A percentile compares a stretch with the other conserved stretches of the same genome.
These are phyloP conservation scores for Cheilosia grossa DNA, from an alignment of 2,888 invertebrate species.

Conservation along the genomic window DNA sequence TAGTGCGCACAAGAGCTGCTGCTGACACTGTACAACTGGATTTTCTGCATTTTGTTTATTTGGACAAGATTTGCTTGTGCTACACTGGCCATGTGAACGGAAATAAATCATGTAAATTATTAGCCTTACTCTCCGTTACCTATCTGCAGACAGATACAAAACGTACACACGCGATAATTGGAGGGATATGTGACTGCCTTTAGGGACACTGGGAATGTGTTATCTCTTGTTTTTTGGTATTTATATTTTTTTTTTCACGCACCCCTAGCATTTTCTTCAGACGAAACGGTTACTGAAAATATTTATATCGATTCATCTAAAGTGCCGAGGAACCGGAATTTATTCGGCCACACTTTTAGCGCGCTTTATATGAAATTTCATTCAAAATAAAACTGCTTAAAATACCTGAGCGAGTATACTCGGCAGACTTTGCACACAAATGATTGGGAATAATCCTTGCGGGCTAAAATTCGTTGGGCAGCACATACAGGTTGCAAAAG, in stretches of 20 bases:
- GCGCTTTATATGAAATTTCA: background rate
- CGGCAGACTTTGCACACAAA: background rate
- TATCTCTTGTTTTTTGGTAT: background rate
- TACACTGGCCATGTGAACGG: background rate
- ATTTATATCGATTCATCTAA: background rate
- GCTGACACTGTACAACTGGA: background rate
- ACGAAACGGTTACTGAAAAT: background rate
- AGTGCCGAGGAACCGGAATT: background rate
- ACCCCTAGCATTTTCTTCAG: background rate
- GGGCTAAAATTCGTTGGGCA: background rate
- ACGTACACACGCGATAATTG: conserved; percentile 7
- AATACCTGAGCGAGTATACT: background rate
- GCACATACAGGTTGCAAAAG: background rate
- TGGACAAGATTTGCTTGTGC: background rate
- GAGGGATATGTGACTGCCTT: background rate
- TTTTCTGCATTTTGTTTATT: conserved; percentile 3
- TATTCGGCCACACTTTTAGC: background rate
- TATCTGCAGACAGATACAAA: conserved; percentile 5
- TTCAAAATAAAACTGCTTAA: background rate
- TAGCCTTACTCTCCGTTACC: background rate
- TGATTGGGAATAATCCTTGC: conserved; percentile 18
- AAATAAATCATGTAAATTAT: conserved; percentile 15
- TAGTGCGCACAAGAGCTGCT: background rate
- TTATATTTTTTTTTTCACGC: background rate
- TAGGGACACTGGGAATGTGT: background rate